Evolutionary conservation across 2,113 vertebrate species (phyloP).

Genomic region (Prietella phreatophila): DNA sequence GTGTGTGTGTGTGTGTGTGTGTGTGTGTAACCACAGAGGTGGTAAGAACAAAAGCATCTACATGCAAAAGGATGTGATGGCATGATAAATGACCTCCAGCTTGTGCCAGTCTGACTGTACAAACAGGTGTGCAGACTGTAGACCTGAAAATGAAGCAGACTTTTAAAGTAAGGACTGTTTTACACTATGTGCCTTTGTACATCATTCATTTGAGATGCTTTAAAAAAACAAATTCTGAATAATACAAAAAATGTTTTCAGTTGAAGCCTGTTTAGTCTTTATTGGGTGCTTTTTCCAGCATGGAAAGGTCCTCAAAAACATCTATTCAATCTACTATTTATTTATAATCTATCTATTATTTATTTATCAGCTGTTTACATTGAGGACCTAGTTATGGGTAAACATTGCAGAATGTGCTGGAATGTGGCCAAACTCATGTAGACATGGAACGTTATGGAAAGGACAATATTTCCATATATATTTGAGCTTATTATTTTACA

Average conservation of each 20-base stretch:
- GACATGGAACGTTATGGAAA: background rate
- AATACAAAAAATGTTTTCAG: background rate
- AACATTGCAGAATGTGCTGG: background rate
- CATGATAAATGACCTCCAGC: conserved; percentile 10
- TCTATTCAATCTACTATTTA: background rate
- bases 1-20: conserved; percentile 21
- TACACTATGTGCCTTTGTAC: background rate
- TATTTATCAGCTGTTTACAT: background rate
- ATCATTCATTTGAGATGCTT: background rate
- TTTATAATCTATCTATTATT: background rate
- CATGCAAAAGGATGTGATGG: conserved; percentile 16
- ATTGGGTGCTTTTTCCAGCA: background rate
- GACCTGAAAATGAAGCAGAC: background rate
- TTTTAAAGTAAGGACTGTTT: background rate
- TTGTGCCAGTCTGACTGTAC: conserved; percentile 1
- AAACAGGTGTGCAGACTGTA: background rate
- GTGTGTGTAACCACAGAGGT: conserved; percentile 19
- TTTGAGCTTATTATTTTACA: background rate
- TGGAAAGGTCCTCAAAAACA: background rate
- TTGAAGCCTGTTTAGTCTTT: background rate
- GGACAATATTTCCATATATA: background rate
- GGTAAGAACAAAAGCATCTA: conserved; percentile 24
- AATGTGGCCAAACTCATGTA: background rate
- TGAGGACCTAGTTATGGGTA: background rate
- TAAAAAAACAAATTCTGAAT: background rate